Evolutionary conservation across 2,888 invertebrate genomes (phyloP).

Genomic region (Clunio marinus): DNA sequence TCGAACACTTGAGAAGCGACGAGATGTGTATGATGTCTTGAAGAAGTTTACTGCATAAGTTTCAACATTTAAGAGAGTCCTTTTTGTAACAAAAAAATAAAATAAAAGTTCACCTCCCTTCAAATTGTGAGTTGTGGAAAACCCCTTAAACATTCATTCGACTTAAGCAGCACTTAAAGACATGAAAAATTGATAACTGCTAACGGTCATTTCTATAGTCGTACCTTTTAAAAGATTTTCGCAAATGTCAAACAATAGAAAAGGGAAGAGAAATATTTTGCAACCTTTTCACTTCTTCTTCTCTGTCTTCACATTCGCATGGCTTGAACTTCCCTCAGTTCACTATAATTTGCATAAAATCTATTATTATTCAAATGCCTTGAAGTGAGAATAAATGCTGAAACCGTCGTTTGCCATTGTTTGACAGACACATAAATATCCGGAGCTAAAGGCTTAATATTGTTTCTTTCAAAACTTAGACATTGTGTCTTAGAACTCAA

Average conservation of each 20-base stretch:
- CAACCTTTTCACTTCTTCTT: background rate
- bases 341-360: background rate
- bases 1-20: background rate
- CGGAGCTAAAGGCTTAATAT: background rate
- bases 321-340: background rate
- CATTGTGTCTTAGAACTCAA: background rate
- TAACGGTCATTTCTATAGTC: background rate
- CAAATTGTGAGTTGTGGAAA: background rate
- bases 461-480: background rate
- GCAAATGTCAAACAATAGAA: background rate
- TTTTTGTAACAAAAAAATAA: background rate
- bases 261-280: background rate
- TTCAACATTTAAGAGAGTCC: background rate
- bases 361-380: conserved; percentile 17
- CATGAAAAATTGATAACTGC: conserved; percentile 3
- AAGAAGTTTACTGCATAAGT: background rate
- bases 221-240: background rate
- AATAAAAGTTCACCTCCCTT: background rate
- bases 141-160: background rate
- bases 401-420: background rate
- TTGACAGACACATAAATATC: conserved; percentile 4
- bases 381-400: conserved; percentile 13
- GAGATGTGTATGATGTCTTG: background rate
- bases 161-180: background rate
- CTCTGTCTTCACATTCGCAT: background rate